Evolutionary conservation across 92 coral and sea anemone species (phyloP).

Genomic region (Parazoanthus atlanticus): DNA sequence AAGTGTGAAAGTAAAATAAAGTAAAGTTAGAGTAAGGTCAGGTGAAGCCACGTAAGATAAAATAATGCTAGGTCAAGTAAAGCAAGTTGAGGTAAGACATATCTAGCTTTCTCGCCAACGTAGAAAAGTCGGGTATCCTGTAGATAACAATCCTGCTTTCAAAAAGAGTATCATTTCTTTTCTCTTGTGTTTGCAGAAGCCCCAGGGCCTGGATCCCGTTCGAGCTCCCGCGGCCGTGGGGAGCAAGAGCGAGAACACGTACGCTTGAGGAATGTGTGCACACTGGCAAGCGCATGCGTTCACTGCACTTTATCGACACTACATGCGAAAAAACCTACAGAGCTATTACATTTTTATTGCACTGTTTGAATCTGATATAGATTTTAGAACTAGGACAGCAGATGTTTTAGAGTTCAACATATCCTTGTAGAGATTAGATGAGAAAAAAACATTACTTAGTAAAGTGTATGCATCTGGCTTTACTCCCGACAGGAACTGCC

Average conservation of each 20-base stretch:
- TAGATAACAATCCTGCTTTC: not conserved
- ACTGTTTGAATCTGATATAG: not conserved
- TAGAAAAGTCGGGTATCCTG: too few species aligned
- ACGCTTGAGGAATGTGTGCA: not conserved
- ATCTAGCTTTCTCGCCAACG: too few species aligned
- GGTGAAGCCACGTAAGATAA: too few species aligned
- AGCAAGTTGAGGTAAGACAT: too few species aligned
- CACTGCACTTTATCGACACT: not conserved
- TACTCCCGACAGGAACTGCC: too few species aligned
- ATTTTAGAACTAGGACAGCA: too few species aligned
- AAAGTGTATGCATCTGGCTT: too few species aligned
- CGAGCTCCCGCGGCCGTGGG: not conserved
- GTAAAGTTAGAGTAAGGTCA: too few species aligned
- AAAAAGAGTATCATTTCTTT: not conserved
- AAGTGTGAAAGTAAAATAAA: too few species aligned
- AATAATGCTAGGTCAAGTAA: too few species aligned
- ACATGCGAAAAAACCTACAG: not conserved
- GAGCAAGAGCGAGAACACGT: not conserved
- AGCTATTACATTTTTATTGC: not conserved
- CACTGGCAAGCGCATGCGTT: not conserved
- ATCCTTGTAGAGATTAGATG: too few species aligned
- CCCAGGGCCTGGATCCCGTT: not conserved
- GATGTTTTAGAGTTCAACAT: too few species aligned
- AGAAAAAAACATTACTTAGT: not conserved
- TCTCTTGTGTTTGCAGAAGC: conserved; percentile 17